These are phyloP conservation scores for Agelastica alni DNA, from an alignment of 2,888 invertebrate species.

Conservation along the genomic window DNA sequence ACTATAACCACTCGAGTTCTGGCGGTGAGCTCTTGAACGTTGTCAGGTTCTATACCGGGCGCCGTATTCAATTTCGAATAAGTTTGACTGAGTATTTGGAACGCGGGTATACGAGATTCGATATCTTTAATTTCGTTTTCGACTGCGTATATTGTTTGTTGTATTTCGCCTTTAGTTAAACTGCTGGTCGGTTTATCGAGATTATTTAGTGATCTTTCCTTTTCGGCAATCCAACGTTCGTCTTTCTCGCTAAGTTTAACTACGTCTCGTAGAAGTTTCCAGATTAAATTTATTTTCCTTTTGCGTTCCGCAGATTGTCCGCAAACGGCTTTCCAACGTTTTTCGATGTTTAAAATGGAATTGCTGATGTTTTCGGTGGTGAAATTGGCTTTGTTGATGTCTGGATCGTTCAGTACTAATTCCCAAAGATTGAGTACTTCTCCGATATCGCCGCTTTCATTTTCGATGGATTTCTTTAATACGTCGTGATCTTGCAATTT, in stretches of 20 bases:
- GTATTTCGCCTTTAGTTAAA: constrained; percentile 62
- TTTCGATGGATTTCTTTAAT: constrained; percentile 75
- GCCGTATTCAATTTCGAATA: constrained; percentile 72
- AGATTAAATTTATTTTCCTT: constrained; percentile 65
- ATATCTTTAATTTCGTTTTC: constrained; percentile 62
- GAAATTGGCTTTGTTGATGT: constrained; percentile 72
- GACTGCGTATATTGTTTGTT: constrained; percentile 62
- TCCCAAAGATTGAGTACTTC: constrained; percentile 81
- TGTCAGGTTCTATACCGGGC: constrained; percentile 70
- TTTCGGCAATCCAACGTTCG: constrained; percentile 65
- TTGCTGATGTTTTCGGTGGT: constrained; percentile 69
- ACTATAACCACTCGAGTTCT: constrained; percentile 63
- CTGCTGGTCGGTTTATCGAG: constrained; percentile 66
- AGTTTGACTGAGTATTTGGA: constrained; percentile 68
- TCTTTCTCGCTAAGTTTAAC: constrained; percentile 62
- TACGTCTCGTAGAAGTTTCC: constrained; percentile 66
- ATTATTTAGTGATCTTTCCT: constrained; percentile 65
- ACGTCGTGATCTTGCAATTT: constrained; percentile 73
- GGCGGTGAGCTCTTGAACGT: constrained; percentile 66
- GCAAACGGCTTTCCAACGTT: constrained; percentile 79
- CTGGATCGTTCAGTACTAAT: constrained; percentile 73
- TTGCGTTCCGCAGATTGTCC: constrained; percentile 73
- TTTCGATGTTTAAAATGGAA: constrained; percentile 73
- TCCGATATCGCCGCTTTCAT: constrained; percentile 76
- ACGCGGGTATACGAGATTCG: constrained; percentile 61